phyloP scores from a whole-genome alignment of 2,113 vertebrate genomes.

The Larimichthys polyactis region DNA sequence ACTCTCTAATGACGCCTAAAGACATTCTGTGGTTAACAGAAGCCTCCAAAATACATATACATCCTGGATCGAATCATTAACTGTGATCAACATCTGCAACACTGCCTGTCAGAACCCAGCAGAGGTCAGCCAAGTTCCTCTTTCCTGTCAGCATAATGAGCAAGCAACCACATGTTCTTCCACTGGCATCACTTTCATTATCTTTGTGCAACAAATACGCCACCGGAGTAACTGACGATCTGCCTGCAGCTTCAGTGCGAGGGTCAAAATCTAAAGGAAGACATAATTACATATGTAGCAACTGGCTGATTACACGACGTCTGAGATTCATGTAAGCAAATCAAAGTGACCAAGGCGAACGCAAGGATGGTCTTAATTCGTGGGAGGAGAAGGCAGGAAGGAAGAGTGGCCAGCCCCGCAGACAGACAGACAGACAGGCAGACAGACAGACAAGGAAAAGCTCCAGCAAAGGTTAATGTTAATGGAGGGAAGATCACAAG shows the following conservation, averaged over 20 bases:
- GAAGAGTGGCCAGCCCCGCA: neutral
- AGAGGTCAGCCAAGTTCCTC: constrained; percentile 80
- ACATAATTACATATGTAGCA: constrained; percentile 29
- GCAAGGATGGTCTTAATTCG: neutral
- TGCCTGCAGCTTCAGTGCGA: neutral
- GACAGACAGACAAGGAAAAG: neutral
- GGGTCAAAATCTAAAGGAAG: constrained; percentile 21
- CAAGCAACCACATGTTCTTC: constrained; percentile 26
- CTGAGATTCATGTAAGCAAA: constrained; percentile 27
- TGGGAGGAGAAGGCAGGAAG: constrained; percentile 13
- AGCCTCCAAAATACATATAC: constrained; percentile 5
- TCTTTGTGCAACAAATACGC: constrained; percentile 45
- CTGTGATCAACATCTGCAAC: constrained; percentile 53
- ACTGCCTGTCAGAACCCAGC: constrained; percentile 71
- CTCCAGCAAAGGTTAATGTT: neutral
- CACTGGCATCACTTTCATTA: constrained; percentile 54
- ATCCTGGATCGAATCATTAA: constrained; percentile 40
- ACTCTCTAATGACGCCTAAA: constrained; percentile 21
- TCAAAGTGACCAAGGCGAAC: constrained; percentile 2
- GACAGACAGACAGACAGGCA: constrained; percentile 1
- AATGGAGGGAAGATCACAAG: constrained; percentile 5
- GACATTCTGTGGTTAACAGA: neutral
- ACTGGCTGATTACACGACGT: constrained; percentile 3
- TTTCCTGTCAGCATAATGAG: constrained; percentile 52
- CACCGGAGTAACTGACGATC: constrained; percentile 12